Evolutionary conservation across 2,797 vertebrate genomes (phyloP).

Genomic region (Merluccius polli): DNA sequence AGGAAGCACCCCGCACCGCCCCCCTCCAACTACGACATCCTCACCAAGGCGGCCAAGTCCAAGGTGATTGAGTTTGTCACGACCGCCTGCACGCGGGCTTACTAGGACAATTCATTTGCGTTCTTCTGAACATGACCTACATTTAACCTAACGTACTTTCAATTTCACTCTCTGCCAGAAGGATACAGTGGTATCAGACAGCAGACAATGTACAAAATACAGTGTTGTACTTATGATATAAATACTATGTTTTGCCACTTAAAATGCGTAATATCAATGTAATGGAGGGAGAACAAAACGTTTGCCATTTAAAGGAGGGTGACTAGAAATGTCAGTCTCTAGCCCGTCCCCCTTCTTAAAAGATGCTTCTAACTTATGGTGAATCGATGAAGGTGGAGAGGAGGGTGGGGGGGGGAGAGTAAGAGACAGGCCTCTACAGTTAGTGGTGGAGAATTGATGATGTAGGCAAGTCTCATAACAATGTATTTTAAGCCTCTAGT

Average conservation of each 20-base stretch:
- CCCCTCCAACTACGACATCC: slow-evolving; percentile 93
- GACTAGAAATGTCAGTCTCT: background rate
- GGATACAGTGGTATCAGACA: background rate
- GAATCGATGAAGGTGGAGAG: background rate
- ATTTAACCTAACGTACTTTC: background rate
- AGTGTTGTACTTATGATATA: background rate
- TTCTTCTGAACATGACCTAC: background rate
- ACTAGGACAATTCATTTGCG: background rate
- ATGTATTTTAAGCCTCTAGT: background rate
- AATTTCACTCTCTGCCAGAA: background rate
- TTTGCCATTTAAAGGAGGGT: background rate
- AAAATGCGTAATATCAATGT: background rate
- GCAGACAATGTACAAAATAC: background rate
- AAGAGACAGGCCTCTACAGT: background rate
- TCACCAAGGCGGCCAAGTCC: slow-evolving; percentile 87
- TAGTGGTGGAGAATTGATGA: background rate
- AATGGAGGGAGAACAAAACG: background rate
- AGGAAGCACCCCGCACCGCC: slow-evolving; percentile 95
- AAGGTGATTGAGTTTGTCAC: slow-evolving; percentile 69
- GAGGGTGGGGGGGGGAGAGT: no score
- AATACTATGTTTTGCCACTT: background rate
- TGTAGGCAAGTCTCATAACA: background rate
- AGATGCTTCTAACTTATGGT: background rate
- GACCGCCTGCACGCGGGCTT: background rate
- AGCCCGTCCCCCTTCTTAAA: background rate